phyloP scores from a whole-genome alignment of 1,140 invertebrate genomes.

The Zaprionus kolodkinae region DNA sequence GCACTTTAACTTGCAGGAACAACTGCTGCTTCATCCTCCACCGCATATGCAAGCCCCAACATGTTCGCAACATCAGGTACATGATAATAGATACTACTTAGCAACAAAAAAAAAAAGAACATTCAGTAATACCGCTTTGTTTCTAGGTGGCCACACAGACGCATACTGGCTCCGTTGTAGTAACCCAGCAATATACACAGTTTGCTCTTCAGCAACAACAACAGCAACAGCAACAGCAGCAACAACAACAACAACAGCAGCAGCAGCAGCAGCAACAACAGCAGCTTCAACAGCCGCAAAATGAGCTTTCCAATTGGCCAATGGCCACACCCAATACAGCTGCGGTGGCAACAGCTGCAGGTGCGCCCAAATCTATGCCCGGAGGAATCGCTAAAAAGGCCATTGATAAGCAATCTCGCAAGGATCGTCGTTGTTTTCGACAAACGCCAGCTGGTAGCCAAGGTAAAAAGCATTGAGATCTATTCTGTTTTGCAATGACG shows the following conservation, averaged over 20 bases:
- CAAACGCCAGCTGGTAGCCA: constrained; percentile 85
- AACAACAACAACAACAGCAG: constrained; percentile 51
- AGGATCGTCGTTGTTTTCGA: constrained; percentile 77
- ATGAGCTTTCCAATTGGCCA: constrained; percentile 84
- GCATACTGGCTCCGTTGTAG: constrained; percentile 82
- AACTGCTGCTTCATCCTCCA: constrained; percentile 82
- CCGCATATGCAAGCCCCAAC: constrained; percentile 70
- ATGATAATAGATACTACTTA: background rate
- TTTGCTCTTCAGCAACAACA: constrained; percentile 60
- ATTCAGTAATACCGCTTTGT: constrained; percentile 48
- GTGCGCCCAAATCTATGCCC: constrained; percentile 72
- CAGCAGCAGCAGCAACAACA: constrained; percentile 46
- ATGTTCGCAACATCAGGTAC: constrained; percentile 81
- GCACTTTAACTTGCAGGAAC: constrained; percentile 74
- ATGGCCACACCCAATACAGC: constrained; percentile 72
- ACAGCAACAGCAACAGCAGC: constrained; percentile 68
- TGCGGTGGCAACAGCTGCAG: constrained; percentile 26
- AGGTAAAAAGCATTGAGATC: constrained; percentile 51
- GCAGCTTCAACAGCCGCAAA: constrained; percentile 46
- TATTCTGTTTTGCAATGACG: too few relatives aligned
- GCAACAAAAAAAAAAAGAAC: background rate
- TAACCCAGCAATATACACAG: constrained; percentile 66
- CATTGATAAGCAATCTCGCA: constrained; percentile 82
- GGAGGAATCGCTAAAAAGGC: constrained; percentile 84
- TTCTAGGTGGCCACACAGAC: constrained; percentile 87